Base-by-base conservation (phyloP, 2,888 invertebrate species). In the Meteorus cinctellus region DNA sequence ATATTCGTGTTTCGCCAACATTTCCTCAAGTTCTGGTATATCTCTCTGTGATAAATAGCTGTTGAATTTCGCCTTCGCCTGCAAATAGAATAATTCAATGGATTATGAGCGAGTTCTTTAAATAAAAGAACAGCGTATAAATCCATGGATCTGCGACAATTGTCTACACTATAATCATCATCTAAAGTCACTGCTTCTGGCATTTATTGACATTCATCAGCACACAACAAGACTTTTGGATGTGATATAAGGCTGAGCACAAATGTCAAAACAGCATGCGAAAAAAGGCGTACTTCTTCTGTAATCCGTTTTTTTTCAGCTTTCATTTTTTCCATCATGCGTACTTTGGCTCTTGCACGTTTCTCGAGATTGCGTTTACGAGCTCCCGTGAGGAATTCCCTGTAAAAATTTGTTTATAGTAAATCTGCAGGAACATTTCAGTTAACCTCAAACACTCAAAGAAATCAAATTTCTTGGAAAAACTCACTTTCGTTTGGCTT, bases 371-470 rank as follows among this genome's bases (percentile, higher is more conserved):
- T 96, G 79, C 96, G 91, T 90, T 96, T 96, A 65, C 93, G 95
- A 87, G 96, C 96, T 1, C 96, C 96, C 80, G 94, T 94, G 36
- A 96, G 89, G 86, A 95, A 96, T 65, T 96, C 95, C 85, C 96
- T 96, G 86, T 73, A 92, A 89, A 78, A 75, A 69, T 34, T 4
- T 16, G 36, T 41, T 0, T 24, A 65, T 4, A 19, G 36, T 65
- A 4, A 36, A 67, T 76, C 31, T 48, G 4, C 8, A 48, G 1
- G 24, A 4, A 24, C 19, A 12, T 12, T 4, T 41, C 4, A 41
- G 12, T 41, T 41, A 41, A 41, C 41, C 41, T 41, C 41, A 41
- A 41, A 41, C 8, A 2, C 8, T 12, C 16, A 8, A 27, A 36
- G 70, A 55, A 31, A 71, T 60, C 51, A 8, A 2, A 12, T 3